phyloP scores from a whole-genome alignment of 2,888 invertebrate species.

The Cynaeus angustus region DNA sequence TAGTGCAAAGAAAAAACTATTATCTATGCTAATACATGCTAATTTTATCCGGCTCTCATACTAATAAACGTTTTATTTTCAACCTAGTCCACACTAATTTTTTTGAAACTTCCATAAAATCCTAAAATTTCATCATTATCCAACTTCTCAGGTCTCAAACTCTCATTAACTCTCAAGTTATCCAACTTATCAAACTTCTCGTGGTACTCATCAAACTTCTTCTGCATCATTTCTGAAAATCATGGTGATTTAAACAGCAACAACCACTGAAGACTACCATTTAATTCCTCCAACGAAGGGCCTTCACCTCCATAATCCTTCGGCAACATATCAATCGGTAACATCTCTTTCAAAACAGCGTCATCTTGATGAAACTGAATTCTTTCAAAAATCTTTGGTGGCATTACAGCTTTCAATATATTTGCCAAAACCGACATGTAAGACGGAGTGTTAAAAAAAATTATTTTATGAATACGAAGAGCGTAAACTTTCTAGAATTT shows the following conservation, averaged over 20 bases:
- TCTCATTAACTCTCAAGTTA: constrained; percentile 5
- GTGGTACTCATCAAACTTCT: not conserved
- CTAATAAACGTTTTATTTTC: too few species aligned
- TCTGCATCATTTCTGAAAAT: not conserved
- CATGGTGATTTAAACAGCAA: too few species aligned
- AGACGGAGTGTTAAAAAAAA: not conserved
- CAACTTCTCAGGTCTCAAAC: not conserved
- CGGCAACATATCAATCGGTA: constrained; percentile 57
- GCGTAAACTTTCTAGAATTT: constrained; percentile 16
- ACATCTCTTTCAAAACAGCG: constrained; percentile 50
- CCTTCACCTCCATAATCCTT: constrained; percentile 60
- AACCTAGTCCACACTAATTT: constrained; percentile 7
- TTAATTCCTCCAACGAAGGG: constrained; percentile 72
- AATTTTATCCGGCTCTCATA: too few species aligned
- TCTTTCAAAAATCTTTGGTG: constrained; percentile 10
- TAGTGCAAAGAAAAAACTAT: too few species aligned
- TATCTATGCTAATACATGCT: too few species aligned
- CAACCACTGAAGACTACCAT: not conserved
- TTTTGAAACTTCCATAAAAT: constrained; percentile 21
- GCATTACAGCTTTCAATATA: not conserved
- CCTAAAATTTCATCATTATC: constrained; percentile 18
- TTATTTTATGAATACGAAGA: not conserved
- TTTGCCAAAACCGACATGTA: not conserved
- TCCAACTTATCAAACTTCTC: constrained; percentile 12
- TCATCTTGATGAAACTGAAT: constrained; percentile 51